These are phyloP conservation scores for Mirounga angustirostris DNA, from an alignment of 2,113 vertebrate genomes.

Conservation along the genomic window DNA sequence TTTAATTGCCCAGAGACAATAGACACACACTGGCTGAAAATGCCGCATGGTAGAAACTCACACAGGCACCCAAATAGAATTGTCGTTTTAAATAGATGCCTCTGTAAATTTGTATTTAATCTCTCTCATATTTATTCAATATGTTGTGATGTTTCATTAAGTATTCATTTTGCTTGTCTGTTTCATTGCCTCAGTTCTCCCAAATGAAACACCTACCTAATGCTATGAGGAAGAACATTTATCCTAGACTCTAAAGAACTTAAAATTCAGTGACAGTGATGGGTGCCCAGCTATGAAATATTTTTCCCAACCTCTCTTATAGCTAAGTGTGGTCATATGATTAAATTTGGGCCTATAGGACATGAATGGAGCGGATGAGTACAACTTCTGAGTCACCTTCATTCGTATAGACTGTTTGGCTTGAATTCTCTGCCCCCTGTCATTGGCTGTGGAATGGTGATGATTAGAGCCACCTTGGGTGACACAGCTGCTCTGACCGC, in stretches of 20 bases:
- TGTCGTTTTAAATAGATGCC: conserved; percentile 75
- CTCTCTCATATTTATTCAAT: conserved; percentile 80
- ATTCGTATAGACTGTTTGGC: background rate
- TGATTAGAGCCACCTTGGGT: background rate
- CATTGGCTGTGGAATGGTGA: background rate
- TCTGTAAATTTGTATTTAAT: conserved; percentile 69
- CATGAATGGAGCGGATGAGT: background rate
- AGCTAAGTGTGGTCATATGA: background rate
- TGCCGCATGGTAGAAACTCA: conserved; percentile 65
- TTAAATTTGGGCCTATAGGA: background rate
- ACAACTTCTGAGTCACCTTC: background rate
- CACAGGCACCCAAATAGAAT: conserved; percentile 81
- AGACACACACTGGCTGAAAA: conserved; percentile 74
- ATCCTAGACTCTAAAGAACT: conserved; percentile 11
- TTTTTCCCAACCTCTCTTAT: background rate
- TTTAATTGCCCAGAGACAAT: conserved; percentile 82
- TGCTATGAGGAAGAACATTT: conserved; percentile 7
- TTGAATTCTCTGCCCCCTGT: background rate
- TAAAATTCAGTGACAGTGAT: background rate
- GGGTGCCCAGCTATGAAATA: background rate
- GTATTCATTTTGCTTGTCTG: conserved; percentile 72
- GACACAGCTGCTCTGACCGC: background rate
- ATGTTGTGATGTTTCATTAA: conserved; percentile 72
- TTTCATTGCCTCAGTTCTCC: conserved; percentile 67
- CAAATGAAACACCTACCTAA: conserved; percentile 64